Evolutionary conservation across 37 sponge, comb jelly and placozoan species (phyloP).

Genomic region (Cladorhizidae sp.): DNA sequence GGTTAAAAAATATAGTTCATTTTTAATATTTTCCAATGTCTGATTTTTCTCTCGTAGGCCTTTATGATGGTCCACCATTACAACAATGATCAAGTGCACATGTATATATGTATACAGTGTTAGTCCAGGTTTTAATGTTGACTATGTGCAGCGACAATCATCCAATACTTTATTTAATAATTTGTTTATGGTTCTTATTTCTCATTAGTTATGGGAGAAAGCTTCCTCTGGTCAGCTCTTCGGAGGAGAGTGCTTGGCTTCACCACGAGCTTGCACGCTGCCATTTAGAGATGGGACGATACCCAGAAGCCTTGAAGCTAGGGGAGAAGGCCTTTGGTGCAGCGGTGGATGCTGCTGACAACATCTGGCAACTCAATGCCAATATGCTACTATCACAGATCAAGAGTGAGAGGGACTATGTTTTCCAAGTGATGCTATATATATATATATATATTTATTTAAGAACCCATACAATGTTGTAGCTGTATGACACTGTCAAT

Average conservation of each 20-base stretch:
- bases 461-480: no score
- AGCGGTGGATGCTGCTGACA: constrained; percentile 75
- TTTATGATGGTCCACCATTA: no score
- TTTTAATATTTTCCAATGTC: no score
- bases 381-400: constrained; percentile 83
- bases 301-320: constrained; percentile 43
- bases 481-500: not conserved
- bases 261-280: constrained; percentile 92
- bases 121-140: no score
- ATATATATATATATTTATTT: not conserved
- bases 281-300: constrained; percentile 69
- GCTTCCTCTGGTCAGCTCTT: constrained; percentile 52
- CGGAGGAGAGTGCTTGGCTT: constrained; percentile 85
- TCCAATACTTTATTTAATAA: no score
- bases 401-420: constrained; percentile 37
- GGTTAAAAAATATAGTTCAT: no score
- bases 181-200: not conserved
- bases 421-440: not conserved
- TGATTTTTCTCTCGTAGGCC: no score
- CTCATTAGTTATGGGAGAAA: constrained; percentile 64
- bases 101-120: no score
- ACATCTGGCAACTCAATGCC: constrained; percentile 92
- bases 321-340: constrained; percentile 81
- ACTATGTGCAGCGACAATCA: no score
- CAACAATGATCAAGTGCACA: no score